Base-by-base conservation (phyloP, 1,140 invertebrate species). In the Calephelis nemesis region DNA sequence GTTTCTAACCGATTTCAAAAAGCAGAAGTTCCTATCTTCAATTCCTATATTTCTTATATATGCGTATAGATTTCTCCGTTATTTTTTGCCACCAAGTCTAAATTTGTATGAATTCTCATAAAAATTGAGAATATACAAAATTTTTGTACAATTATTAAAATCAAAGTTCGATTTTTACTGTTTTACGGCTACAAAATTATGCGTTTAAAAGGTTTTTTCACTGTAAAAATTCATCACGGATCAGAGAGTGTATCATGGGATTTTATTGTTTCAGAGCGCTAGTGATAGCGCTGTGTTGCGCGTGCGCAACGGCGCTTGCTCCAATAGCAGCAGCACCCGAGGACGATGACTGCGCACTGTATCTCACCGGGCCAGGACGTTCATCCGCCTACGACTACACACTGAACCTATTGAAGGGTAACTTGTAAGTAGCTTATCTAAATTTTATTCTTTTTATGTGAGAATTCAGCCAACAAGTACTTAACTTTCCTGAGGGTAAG, bases 351-450 rank as follows among this genome's bases (percentile, higher is more conserved):
- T 97, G 96, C 84, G 96, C 96, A 7, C 91, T 97, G 19, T 91
- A 96, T 71, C 85, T 97, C 54, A 93, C 94, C 67, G 95, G 95
- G 13, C 94, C 94, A 0, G 96, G 95, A 68, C 93, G 95, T 73
- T 95, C 95, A 68, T 96, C 94, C 70, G 93, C 95, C 42, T 97
- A 95, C 78, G 96, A 97, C 86, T 97, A 97, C 83, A 96, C 95
- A 75, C 94, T 96, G 67, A 97, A 97, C 90, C 92, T 97, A 63
- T 93, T 97, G 7, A 93, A 96, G 76, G 96, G 95, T 47, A 91
- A 91, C 73, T 88, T 88, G 87, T 91, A 73, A 90, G 88, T 88
- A 76, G n/a, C 30, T 9, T 52, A 45, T 48, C 19, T 19, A 67
- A 62, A 19, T 45, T 45, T 45, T 45, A 45, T 45, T 45, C 8